Evolutionary conservation across 2,888 invertebrate species (phyloP).

Genomic region (Euproctis similis): DNA sequence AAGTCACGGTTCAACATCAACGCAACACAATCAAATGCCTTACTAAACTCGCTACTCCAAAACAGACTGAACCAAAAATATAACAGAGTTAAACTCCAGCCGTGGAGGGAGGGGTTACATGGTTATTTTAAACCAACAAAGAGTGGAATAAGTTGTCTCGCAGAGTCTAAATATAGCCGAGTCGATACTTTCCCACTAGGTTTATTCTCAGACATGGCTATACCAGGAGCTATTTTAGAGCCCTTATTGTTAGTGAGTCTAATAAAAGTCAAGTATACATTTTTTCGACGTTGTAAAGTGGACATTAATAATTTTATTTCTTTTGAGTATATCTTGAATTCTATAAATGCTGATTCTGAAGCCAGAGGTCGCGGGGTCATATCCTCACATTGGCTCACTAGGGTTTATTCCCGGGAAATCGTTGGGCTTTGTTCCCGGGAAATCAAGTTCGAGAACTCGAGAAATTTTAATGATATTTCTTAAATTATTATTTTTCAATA

Average conservation of each 20-base stretch:
- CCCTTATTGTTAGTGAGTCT: slow-evolving; percentile 35
- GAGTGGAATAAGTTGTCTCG: slow-evolving; percentile 48
- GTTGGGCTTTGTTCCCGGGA: no score
- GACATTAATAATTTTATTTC: no score
- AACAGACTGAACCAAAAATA: slow-evolving; percentile 25
- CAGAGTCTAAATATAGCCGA: slow-evolving; percentile 46
- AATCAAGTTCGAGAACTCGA: no score
- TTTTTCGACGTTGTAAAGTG: slow-evolving; percentile 6
- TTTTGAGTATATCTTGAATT: no score
- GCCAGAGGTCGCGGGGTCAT: no score
- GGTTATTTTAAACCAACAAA: slow-evolving; percentile 56
- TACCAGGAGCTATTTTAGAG: slow-evolving; percentile 51
- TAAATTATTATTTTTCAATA: no score
- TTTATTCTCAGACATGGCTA: slow-evolving; percentile 51
- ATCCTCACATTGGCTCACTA: no score
- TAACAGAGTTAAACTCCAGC: slow-evolving; percentile 23
- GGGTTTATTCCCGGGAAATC: no score
- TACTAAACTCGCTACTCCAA: slow-evolving; percentile 15
- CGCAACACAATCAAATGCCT: slow-evolving; percentile 21
- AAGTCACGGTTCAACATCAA: slow-evolving; percentile 13
- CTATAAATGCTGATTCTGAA: no score
- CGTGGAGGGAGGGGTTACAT: slow-evolving; percentile 33
- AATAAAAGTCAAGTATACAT: slow-evolving; percentile 12
- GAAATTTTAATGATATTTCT: no score
- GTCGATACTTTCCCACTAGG: slow-evolving; percentile 52